Evolutionary conservation across 1,140 invertebrate genomes (phyloP), one percentile per base, ranked within the genome.

Genomic region (Calephelis nemesis): DNA sequence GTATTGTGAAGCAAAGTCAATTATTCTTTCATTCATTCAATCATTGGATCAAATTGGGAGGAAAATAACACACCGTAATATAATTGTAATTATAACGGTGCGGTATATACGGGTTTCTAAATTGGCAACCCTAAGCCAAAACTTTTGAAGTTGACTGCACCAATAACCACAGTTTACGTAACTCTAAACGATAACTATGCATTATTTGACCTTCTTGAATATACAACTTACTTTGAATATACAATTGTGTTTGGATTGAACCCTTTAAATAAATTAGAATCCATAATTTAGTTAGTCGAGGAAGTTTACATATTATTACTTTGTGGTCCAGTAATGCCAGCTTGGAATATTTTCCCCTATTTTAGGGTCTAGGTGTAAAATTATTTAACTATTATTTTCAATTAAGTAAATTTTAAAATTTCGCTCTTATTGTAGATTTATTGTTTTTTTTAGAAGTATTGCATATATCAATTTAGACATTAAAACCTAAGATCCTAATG

Each of bases 181-280:
- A 12, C 10, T 58, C 54, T 30, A 58, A 30, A 12, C 10, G 19
- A 58, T 39, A 58, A 58, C 39, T 39, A 58, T 58, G 19, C 30
- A 11, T 58, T 58, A 39, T 58, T 58, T 39, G 12, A 11, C 5
- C 15, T 54, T 39, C 54, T 58, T 58, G 54, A 58, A 12, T 58
- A 30, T 39, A 58, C 19, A 58, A 58, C 30, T 30, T 30, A 30
- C 30, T 30, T 30, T 30, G 30, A 30, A 30, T 58, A 12, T 39
- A 58, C 19, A 58, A 58, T 58, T 39, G 10, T 58, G 19, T 58
- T 58, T 58, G 54, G 15, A 39, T 19, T 39, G 30, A 58, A 58
- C 54, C 54, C 54, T 39, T 58, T 30, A 58, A 39, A 30, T 58
- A 58, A 58, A 58, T 58, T 58, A 58, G 54, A 58, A 58, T 39